Conservation (phyloP, 2,797 vertebrate genomes). For the Columba guinea region DNA sequence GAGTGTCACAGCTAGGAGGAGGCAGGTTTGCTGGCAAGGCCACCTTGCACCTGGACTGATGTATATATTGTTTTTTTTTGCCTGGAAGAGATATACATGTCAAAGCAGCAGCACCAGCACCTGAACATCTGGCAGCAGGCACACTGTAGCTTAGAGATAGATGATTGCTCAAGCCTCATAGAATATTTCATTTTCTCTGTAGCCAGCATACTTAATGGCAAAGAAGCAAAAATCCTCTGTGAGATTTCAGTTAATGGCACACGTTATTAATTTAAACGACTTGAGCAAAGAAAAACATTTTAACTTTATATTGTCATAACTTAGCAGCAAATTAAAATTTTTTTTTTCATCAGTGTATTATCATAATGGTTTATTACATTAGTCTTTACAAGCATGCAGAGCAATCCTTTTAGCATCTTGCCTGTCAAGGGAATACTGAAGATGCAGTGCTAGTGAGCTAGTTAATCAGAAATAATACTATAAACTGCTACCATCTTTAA, state of each 20-base stretch:
- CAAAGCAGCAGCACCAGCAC: conserved; percentile 35
- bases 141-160: conserved; percentile 16
- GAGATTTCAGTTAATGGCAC: conserved; percentile 32
- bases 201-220: conserved; percentile 17
- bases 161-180: conserved; percentile 26
- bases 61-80: conserved; percentile 36
- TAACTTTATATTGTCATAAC: not conserved
- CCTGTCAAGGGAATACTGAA: conserved; percentile 17
- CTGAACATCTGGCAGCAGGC: conserved; percentile 62
- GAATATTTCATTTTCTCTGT: conserved; percentile 56
- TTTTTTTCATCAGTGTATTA: not conserved
- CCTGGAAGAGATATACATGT: conserved; percentile 56
- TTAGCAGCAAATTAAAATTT: conserved; percentile 11
- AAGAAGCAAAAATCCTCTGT: conserved; percentile 20
- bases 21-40: conserved; percentile 59
- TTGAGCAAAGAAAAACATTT: conserved; percentile 40
- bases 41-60: conserved; percentile 60
- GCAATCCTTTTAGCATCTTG: conserved; percentile 8
- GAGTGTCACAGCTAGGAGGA: conserved; percentile 43
- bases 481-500: conserved; percentile 9
- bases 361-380: conserved; percentile 18
- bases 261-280: conserved; percentile 16
- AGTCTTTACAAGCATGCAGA: conserved; percentile 29
- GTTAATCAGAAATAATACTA: conserved; percentile 38
- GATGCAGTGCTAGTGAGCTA: not conserved